Conservation (phyloP, 2,888 invertebrate species). For the Leptothorax acervorum region DNA sequence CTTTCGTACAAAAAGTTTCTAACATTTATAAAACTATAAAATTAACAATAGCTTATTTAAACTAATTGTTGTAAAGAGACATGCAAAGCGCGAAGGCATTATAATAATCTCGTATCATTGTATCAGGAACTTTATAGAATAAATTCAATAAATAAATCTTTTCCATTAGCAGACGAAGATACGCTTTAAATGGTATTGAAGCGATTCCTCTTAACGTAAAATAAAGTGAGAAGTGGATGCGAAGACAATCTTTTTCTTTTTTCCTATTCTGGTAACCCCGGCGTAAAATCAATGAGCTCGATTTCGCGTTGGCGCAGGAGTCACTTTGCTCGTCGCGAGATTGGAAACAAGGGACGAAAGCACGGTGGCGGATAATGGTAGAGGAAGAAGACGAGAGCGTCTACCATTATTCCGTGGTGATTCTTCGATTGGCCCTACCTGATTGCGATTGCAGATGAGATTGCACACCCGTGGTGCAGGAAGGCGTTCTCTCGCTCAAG, state of each 20-base stretch:
- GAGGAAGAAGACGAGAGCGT: constrained; percentile 65
- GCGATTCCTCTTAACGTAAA: neutral
- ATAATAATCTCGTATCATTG: neutral
- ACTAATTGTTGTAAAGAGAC: neutral
- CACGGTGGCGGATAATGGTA: constrained; percentile 65
- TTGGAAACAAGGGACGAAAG: constrained; percentile 65
- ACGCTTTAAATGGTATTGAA: neutral
- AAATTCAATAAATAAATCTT: neutral
- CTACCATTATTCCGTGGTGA: constrained; percentile 71
- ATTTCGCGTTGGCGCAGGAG: constrained; percentile 67
- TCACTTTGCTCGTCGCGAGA: constrained; percentile 70
- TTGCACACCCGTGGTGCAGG: constrained; percentile 67
- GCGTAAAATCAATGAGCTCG: constrained; percentile 69
- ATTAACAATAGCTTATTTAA: neutral
- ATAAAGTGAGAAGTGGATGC: neutral
- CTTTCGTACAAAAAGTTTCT: neutral
- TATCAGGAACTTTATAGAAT: neutral
- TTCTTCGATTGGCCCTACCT: constrained; percentile 73
- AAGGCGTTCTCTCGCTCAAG: constrained; percentile 60
- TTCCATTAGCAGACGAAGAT: neutral
- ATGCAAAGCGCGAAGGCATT: neutral
- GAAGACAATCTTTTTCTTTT: neutral
- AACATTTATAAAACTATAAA: neutral
- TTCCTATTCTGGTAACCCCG: neutral
- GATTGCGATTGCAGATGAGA: constrained; percentile 76